Evolutionary conservation across 2,113 vertebrate species (phyloP), one percentile per base, ranked within the genome.

Genomic region (Dasypus novemcinctus): DNA sequence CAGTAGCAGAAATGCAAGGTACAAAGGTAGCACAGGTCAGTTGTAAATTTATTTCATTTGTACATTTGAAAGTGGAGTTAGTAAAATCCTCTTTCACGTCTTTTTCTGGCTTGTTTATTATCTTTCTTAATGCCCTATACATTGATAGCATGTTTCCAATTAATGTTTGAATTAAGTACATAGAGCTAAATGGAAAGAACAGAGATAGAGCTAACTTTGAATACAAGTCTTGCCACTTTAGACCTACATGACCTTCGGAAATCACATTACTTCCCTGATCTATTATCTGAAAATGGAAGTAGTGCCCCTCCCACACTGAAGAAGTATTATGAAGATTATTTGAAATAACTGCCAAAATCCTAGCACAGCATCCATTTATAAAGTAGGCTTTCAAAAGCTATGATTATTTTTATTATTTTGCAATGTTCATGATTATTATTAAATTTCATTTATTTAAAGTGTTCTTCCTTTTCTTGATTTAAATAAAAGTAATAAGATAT

Each of bases 31-130:
- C 20, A 49, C 18, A 59, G 23, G 54, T 49, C 63, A 41, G 8
- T 79, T 92, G 79, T 82, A 95, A 93, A 94, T 69, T 27, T 9
- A 54, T 20, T 69, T 79, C 76, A 59, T 75, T 82, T 93, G 43
- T 87, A 46, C n/a, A 29, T 33, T 72, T 49, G n/a, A 38, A 23
- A 66, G n/a, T 82, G 54, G 63, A 72, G 36, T 66, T 82, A 38
- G 43, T 90, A 87, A 78, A 46, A 20, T 2, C 57, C 63, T 23
- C 43, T 79, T 49, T 41, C 3, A 41, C 3, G 15, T 85, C 38
- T 89, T 89, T 91, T 46, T 64, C 20, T 63, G 9, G 43, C 5
- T 46, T n/a, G n/a, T 90, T 78, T 43, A 57, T 90, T 91, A 85
- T 84, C 93, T 93, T 78, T 25, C 68, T 38, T 74, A 68, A 54